These are phyloP conservation scores for Mythimna lalbum DNA, from an alignment of 2,888 invertebrate species.

Conservation along the genomic window DNA sequence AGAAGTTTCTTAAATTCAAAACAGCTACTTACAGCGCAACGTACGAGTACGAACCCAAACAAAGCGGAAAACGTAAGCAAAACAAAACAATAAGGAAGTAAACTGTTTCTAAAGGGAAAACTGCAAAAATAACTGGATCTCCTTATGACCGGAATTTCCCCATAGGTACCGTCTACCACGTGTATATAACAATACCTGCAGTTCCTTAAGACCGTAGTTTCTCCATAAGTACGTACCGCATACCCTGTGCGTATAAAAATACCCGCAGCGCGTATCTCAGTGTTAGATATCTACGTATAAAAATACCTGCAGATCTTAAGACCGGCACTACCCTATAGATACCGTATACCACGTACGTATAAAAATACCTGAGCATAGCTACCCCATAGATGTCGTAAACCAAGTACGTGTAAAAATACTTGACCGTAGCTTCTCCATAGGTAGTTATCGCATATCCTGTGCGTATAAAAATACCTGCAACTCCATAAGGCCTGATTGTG, in stretches of 20 bases:
- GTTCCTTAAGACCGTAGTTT: constrained; percentile 11
- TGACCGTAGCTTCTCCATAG: too few relatives aligned
- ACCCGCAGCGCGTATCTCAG: too few relatives aligned
- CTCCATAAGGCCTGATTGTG: too few relatives aligned
- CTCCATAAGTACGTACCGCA: not conserved
- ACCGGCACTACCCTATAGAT: too few relatives aligned
- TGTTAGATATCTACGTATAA: too few relatives aligned
- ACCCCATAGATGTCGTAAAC: too few relatives aligned
- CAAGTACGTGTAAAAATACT: too few relatives aligned
- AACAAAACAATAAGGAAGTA: constrained; percentile 23
- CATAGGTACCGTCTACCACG: not conserved
- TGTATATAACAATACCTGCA: not conserved
- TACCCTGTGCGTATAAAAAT: too few relatives aligned
- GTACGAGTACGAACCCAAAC: not conserved
- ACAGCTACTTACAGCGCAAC: not conserved
- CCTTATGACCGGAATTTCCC: constrained; percentile 16
- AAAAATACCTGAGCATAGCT: too few relatives aligned
- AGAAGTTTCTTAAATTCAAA: not conserved
- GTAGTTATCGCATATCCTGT: too few relatives aligned
- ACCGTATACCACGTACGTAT: too few relatives aligned
- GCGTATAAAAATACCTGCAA: constrained; percentile 9
- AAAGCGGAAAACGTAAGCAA: constrained; percentile 11
- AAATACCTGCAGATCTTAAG: too few relatives aligned
- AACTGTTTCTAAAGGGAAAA: constrained; percentile 26
- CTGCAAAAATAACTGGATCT: constrained; percentile 28